Evolutionary conservation across 2,888 invertebrate species (phyloP).

Genomic region (Mythimna ferrago): DNA sequence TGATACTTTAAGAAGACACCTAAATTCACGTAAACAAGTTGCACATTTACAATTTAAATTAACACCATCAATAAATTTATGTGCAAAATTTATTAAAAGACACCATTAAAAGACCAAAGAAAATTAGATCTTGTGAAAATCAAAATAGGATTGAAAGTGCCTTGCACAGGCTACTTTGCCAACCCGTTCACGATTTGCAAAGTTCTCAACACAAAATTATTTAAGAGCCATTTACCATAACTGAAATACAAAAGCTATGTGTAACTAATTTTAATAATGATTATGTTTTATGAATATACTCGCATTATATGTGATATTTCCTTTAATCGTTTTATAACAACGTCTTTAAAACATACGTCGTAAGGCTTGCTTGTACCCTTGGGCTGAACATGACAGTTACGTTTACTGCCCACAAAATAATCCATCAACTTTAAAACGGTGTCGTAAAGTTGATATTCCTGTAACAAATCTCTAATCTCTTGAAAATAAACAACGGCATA

Average conservation of each 20-base stretch:
- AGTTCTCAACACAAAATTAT: slow-evolving; percentile 62
- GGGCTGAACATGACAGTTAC: slow-evolving; percentile 42
- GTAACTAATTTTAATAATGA: slow-evolving; percentile 68
- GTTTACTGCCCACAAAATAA: neutral
- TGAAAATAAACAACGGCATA: slow-evolving; percentile 39
- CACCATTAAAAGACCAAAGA: neutral
- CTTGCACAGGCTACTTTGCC: too few relatives aligned
- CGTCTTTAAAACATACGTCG: slow-evolving; percentile 69
- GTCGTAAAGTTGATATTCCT: slow-evolving; percentile 49
- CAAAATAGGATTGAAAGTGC: neutral
- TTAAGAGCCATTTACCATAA: slow-evolving; percentile 57
- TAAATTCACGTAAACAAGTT: slow-evolving; percentile 54
- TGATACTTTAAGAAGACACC: slow-evolving; percentile 64
- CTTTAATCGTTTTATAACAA: slow-evolving; percentile 78
- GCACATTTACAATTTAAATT: slow-evolving; percentile 62
- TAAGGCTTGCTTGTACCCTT: slow-evolving; percentile 65
- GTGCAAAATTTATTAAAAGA: too few relatives aligned
- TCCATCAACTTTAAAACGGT: slow-evolving; percentile 7
- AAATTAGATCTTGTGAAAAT: neutral
- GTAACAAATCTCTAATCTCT: slow-evolving; percentile 2
- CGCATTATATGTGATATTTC: slow-evolving; percentile 62
- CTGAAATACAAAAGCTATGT: slow-evolving; percentile 64
- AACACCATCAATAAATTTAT: slow-evolving; percentile 47
- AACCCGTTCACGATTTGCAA: slow-evolving; percentile 14
- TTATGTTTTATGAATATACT: slow-evolving; percentile 65